phyloP scores from a whole-genome alignment of 1,140 invertebrate genomes.

The Drosophila melanica region DNA sequence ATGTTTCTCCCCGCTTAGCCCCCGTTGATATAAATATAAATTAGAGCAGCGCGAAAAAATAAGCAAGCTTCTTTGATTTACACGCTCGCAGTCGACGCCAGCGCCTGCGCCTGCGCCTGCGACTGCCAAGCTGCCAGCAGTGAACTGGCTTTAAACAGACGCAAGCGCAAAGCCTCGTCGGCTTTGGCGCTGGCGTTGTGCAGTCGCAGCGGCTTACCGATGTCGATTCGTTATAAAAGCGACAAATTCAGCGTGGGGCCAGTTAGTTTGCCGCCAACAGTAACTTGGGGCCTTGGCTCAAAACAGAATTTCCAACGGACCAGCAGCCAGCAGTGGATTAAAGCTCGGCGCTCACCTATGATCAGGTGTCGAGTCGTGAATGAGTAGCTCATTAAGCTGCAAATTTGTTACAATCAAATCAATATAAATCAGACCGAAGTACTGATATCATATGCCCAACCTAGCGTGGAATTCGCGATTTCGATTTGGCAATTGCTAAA shows the following conservation, averaged over 20 bases:
- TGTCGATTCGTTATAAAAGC: constrained; percentile 73
- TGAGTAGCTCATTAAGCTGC: constrained; percentile 60
- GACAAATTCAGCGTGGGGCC: constrained; percentile 65
- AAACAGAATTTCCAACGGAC: constrained; percentile 44
- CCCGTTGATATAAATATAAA: constrained; percentile 41
- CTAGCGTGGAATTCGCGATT: constrained; percentile 63
- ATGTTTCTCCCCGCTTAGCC: neutral
- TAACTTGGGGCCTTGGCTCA: constrained; percentile 65
- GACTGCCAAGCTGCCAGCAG: constrained; percentile 11
- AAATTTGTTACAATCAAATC: constrained; percentile 48
- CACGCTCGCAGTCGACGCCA: constrained; percentile 32
- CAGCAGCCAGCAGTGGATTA: constrained; percentile 34
- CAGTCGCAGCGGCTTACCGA: constrained; percentile 15
- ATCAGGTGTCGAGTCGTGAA: constrained; percentile 60
- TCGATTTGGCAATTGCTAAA: constrained; percentile 50
- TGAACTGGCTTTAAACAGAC: constrained; percentile 46
- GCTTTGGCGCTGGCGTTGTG: constrained; percentile 19
- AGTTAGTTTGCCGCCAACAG: constrained; percentile 66
- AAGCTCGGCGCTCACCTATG: constrained; percentile 26
- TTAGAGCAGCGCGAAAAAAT: constrained; percentile 64
- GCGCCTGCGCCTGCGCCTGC: neutral
- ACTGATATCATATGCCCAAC: constrained; percentile 60
- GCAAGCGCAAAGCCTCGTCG: constrained; percentile 10
- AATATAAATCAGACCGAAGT: constrained; percentile 52
- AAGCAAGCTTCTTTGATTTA: constrained; percentile 73